A percentile compares a stretch with the other conserved stretches of the same genome.
phyloP scores from a whole-genome alignment of 2,888 invertebrate genomes.

The Tiliacea aurago region DNA sequence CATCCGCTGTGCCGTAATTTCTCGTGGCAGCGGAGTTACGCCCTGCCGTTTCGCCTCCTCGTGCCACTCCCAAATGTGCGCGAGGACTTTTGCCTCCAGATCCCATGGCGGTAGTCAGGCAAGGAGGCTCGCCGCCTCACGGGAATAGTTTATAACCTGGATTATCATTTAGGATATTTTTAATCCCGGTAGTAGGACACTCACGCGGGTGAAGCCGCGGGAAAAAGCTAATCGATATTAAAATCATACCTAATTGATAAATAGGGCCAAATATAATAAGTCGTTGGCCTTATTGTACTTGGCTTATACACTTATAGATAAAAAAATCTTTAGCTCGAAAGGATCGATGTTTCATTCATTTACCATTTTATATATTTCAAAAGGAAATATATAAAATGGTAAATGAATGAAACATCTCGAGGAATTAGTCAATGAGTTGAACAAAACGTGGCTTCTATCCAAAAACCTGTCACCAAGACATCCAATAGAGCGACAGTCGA shows the following conservation, averaged over 20 bases:
- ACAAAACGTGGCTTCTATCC: conserved; percentile 54
- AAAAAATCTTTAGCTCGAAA: neutral
- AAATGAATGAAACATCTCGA: conserved; percentile 16
- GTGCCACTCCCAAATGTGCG: no score
- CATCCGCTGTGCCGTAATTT: no score
- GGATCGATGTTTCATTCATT: no score
- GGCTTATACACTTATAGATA: no score
- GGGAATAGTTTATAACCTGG: neutral
- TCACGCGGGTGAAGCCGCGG: neutral
- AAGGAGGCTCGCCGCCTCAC: no score
- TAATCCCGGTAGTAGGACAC: neutral
- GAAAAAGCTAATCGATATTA: no score
- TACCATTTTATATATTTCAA: no score
- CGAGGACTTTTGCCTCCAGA: no score
- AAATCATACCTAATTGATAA: neutral
- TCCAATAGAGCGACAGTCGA: conserved; percentile 53
- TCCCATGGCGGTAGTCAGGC: no score
- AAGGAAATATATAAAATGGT: neutral
- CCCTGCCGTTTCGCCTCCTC: no score
- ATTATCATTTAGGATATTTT: neutral
- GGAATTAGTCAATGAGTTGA: conserved; percentile 30
- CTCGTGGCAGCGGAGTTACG: no score
- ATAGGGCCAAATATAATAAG: neutral
- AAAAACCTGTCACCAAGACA: conserved; percentile 48
- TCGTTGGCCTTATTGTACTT: neutral